These are phyloP conservation scores for Drosophila mayaguana DNA, from an alignment of 2,888 invertebrate species.

Conservation along the genomic window DNA sequence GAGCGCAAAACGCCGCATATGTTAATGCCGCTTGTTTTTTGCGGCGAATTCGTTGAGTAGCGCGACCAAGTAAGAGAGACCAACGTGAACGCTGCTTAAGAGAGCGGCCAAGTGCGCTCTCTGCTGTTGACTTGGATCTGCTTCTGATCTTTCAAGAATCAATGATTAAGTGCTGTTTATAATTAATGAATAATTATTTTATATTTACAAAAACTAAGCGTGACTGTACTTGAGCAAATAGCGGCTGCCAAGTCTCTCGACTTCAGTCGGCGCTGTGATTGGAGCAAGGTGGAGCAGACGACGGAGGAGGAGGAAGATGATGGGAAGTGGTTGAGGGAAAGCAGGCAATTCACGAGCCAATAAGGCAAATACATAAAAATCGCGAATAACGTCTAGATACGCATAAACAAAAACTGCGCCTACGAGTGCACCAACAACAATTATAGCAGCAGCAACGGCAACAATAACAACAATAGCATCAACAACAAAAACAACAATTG, in stretches of 20 bases:
- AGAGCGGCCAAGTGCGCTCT: conserved; percentile 11
- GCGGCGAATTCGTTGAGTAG: conserved; percentile 68
- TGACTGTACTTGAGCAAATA: neutral
- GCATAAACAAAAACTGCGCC: conserved; percentile 44
- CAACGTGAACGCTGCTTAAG: conserved; percentile 21
- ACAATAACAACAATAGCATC: conserved; percentile 17
- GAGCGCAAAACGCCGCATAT: conserved; percentile 29
- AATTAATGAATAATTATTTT: conserved; percentile 4
- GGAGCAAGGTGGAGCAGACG: neutral
- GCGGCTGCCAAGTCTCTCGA: neutral
- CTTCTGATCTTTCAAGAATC: conserved; percentile 20
- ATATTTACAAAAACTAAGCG: neutral
- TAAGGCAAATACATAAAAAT: conserved; percentile 50
- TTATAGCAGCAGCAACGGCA: conserved; percentile 19
- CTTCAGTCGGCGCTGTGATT: neutral
- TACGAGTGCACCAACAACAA: conserved; percentile 27
- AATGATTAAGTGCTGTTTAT: neutral
- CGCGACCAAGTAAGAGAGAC: conserved; percentile 43
- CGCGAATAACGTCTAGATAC: conserved; percentile 57
- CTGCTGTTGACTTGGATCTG: neutral
- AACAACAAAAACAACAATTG: conserved; percentile 20
- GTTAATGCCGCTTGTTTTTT: conserved; percentile 56
- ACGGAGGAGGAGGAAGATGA: neutral
- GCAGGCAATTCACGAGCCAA: conserved; percentile 8
- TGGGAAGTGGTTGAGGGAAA: neutral